Conservation (phyloP, 2,113 vertebrate genomes). For the Emydocephalus ijimae region DNA sequence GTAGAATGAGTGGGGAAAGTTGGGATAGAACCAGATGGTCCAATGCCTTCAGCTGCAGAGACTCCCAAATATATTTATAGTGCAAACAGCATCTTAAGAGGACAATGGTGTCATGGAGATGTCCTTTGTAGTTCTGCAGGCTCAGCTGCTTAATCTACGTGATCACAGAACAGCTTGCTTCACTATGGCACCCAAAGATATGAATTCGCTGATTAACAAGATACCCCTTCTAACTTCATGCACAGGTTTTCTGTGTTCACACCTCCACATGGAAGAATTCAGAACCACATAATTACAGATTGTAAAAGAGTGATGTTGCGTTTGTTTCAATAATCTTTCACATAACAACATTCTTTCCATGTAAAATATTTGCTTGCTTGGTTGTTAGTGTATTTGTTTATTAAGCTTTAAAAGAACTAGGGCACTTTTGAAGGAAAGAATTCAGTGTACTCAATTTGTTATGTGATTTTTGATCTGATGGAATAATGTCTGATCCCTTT, state of each 20-base stretch:
- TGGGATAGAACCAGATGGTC: background rate
- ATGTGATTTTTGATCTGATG: background rate
- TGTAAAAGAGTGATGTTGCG: background rate
- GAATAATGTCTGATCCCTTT: no score
- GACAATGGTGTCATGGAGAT: background rate
- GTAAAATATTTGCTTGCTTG: background rate
- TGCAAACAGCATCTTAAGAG: background rate
- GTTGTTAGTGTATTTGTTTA: background rate
- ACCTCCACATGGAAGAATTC: conserved; percentile 1
- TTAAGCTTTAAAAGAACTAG: background rate
- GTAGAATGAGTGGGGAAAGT: background rate
- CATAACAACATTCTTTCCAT: background rate
- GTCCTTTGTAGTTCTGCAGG: background rate
- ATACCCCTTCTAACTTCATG: conserved; percentile 1
- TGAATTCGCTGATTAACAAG: conserved; percentile 10
- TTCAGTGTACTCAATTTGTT: background rate
- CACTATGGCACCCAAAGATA: background rate
- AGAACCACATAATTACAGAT: background rate
- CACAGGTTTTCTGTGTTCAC: conserved; percentile 12
- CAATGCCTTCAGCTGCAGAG: background rate
- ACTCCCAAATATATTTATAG: conserved; percentile 16
- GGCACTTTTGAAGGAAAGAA: background rate
- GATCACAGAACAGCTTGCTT: conserved; percentile 13
- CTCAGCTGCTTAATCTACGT: background rate
- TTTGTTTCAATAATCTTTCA: background rate